Percentiles rank a stretch among this genome's conserved stretches.
Evolutionary conservation across 2,797 vertebrate species (phyloP).

Genomic region (Acanthurus leucopareius): DNA sequence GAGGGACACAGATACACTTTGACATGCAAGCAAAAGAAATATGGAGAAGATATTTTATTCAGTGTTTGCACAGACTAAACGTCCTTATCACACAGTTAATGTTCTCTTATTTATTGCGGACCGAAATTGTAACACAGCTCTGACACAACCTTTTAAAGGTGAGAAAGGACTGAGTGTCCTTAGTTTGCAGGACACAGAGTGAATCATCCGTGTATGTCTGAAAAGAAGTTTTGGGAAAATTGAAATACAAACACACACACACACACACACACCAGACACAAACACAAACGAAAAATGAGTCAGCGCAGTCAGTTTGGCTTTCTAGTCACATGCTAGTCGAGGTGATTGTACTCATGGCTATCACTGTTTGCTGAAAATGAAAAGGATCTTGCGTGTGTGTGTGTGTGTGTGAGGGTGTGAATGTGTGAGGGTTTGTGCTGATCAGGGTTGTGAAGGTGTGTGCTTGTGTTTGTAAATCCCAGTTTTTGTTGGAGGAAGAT

Average conservation of each 20-base stretch:
- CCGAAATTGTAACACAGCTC: neutral
- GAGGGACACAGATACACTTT: constrained; percentile 7
- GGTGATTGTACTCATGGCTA: constrained; percentile 33
- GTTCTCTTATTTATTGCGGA: neutral
- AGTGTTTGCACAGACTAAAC: neutral
- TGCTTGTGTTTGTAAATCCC: neutral
- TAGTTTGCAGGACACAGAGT: neutral
- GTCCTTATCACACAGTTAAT: neutral
- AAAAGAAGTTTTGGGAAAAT: neutral
- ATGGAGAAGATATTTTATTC: neutral
- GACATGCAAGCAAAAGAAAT: neutral
- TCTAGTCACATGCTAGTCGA: constrained; percentile 39
- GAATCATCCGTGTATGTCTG: neutral
- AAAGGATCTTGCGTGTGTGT: constrained; percentile 25
- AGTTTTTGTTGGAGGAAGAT: constrained; percentile 28
- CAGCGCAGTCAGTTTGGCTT: constrained; percentile 30
- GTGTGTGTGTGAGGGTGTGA: neutral
- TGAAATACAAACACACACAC: constrained; percentile 7
- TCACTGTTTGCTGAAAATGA: constrained; percentile 48
- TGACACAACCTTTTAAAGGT: neutral
- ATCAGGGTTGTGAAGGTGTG: neutral
- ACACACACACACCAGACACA: constrained; percentile 4
- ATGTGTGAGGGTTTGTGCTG: neutral
- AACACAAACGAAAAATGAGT: constrained; percentile 11
- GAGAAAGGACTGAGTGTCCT: constrained; percentile 1